These are phyloP conservation scores for Lepidochitona cinerea DNA, from an alignment of 2,888 invertebrate genomes.

Conservation along the genomic window DNA sequence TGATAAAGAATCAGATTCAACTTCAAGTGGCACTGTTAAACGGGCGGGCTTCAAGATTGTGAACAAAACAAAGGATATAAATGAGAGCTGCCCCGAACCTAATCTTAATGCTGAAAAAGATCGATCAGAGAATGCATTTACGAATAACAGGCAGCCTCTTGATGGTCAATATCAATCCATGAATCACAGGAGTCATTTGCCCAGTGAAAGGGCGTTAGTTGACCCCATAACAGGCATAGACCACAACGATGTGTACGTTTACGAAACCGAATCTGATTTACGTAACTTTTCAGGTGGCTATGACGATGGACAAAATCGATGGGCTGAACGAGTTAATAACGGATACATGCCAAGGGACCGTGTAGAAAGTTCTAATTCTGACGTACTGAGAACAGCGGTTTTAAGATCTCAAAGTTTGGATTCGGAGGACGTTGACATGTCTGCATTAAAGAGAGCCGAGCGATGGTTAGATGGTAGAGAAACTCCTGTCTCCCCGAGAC, in stretches of 20 bases:
- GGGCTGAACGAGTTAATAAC: neutral
- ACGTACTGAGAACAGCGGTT: neutral
- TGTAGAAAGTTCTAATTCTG: neutral
- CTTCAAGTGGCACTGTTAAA: too few species aligned
- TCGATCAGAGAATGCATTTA: neutral
- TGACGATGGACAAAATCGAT: neutral
- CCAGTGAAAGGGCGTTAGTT: neutral
- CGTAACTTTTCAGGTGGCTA: neutral
- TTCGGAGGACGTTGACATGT: conserved; percentile 1
- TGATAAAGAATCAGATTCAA: too few species aligned
- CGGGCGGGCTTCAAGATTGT: neutral
- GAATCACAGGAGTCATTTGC: neutral
- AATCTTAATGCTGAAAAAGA: neutral
- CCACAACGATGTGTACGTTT: too few species aligned
- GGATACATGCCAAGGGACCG: neutral
- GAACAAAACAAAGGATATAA: neutral
- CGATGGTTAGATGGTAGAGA: neutral
- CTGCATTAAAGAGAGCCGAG: neutral
- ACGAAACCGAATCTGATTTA: neutral
- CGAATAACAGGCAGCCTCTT: neutral
- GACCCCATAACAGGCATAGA: neutral
- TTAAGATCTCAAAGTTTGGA: neutral
- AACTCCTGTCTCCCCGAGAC: neutral
- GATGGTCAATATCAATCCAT: neutral
- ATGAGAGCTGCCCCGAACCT: neutral